Evolutionary conservation across 1,140 invertebrate species (phyloP), one percentile per base, ranked within the genome.

Genomic region (Eueides isabella): DNA sequence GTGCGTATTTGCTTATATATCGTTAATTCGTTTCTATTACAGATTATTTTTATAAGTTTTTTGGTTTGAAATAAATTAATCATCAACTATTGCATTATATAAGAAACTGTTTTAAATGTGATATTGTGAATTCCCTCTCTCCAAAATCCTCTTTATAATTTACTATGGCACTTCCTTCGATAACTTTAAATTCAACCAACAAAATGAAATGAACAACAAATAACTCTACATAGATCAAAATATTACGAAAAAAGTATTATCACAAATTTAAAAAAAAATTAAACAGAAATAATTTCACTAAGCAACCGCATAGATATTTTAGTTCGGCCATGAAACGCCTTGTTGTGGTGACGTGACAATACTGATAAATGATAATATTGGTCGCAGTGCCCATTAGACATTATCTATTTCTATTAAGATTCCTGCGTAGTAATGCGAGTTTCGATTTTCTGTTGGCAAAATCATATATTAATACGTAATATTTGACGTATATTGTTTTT

Each of bases 1-100:
- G 88, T 83, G 83, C 72, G 82, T 80, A 80, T 83, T 78, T 85
- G 79, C 77, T 84, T 83, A 84, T 44, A 44, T 44, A 44, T 5
- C n/a, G 48, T 11, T 55, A 5, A 26, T 55, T 2, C 48, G 23
- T 26, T 11, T 23, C 11, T 48, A 48, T 48, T 48, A 48, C 7
- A n/a, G 41, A 48, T 9, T 19, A 6, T n/a, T 44, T 44, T 44
- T 5, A 44, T 19, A 2, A 16, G 14, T 38, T 38, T 38, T 33
- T 33, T 9, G 9, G 14, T 38, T 5, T 38, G n/a, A n/a, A n/a
- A n/a, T n/a, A n/a, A n/a, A n/a, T n/a, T n/a, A n/a, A n/a, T n/a
- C n/a, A n/a, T n/a, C n/a, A n/a, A n/a, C n/a, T n/a, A n/a, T n/a
- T n/a, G n/a, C n/a, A n/a, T n/a, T n/a, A n/a, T n/a, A n/a, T n/a